These are phyloP conservation scores for Heterochromis multidens DNA, from an alignment of 2,113 vertebrate species.

Conservation along the genomic window DNA sequence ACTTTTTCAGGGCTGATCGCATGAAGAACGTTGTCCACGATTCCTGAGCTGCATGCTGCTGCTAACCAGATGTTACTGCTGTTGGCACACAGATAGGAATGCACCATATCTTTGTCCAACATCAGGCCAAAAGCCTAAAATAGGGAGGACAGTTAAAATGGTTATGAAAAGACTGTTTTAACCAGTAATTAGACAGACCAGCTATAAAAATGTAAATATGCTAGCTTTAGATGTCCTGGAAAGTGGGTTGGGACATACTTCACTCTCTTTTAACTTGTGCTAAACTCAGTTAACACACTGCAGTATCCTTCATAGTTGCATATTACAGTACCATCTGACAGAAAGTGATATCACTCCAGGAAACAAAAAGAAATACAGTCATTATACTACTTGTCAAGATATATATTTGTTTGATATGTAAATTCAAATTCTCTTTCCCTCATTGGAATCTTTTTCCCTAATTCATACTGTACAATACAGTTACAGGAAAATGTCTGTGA, in stretches of 20 bases:
- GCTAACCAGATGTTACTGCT: conserved; percentile 17
- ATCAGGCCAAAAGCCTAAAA: conserved; percentile 57
- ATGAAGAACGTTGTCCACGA: conserved; percentile 43
- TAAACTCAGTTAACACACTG: background rate
- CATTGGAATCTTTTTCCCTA: no score
- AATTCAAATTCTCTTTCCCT: background rate
- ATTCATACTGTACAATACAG: background rate
- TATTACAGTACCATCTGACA: background rate
- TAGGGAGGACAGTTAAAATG: background rate
- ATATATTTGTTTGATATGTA: background rate
- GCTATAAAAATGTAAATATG: background rate
- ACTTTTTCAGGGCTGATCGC: conserved; percentile 53
- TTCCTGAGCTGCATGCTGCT: conserved; percentile 36
- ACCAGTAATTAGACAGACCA: background rate
- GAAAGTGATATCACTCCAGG: background rate
- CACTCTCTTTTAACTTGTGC: background rate
- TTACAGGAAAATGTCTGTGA: background rate
- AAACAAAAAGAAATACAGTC: background rate
- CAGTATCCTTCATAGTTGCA: background rate
- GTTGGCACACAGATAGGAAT: conserved; percentile 48
- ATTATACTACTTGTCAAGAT: background rate
- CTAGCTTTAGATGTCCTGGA: background rate
- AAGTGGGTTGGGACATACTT: background rate
- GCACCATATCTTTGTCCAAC: conserved; percentile 33
- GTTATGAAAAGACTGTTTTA: background rate